phyloP scores from a whole-genome alignment of 2,797 vertebrate species.

The Gephyroberyx darwinii region DNA sequence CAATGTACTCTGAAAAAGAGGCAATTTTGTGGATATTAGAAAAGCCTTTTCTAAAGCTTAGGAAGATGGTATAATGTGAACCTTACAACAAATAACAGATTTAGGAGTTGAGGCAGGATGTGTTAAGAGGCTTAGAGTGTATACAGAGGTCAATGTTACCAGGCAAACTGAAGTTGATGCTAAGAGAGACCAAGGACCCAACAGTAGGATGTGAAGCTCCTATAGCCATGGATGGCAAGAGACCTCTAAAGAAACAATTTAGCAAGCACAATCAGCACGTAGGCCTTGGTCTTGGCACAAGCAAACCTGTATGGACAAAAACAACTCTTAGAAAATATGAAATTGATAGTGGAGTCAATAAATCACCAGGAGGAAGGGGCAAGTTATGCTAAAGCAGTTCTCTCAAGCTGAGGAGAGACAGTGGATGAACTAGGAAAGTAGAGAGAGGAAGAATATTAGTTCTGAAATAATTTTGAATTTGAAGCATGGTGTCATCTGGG shows the following conservation, averaged over 20 bases:
- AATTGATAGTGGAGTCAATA: neutral
- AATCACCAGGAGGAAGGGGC: slow-evolving; percentile 25
- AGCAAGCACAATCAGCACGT: neutral
- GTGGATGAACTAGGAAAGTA: neutral
- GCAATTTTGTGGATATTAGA: slow-evolving; percentile 26
- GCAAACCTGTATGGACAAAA: slow-evolving; percentile 14
- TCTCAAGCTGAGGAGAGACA: slow-evolving; percentile 1
- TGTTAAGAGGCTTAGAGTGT: slow-evolving; percentile 61
- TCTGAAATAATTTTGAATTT: neutral
- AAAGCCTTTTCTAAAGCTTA: slow-evolving; percentile 53
- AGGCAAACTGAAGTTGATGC: slow-evolving; percentile 18
- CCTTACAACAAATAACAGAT: slow-evolving; percentile 62
- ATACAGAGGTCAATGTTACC: slow-evolving; percentile 43
- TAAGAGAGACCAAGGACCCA: slow-evolving; percentile 16
- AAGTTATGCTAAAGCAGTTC: slow-evolving; percentile 20
- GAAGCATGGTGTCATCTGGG: neutral
- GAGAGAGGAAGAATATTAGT: neutral
- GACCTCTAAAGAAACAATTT: neutral
- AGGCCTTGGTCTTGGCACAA: slow-evolving; percentile 28
- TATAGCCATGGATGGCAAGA: neutral
- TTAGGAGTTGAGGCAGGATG: slow-evolving; percentile 50
- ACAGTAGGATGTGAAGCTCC: slow-evolving; percentile 9
- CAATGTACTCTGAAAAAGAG: slow-evolving; percentile 13
- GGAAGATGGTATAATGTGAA: slow-evolving; percentile 46
- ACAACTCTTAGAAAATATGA: slow-evolving; percentile 2